A percentile compares a stretch with the other conserved stretches of the same genome.
phyloP scores from a whole-genome alignment of 2,888 invertebrate species.

The Drosophila demipolita region DNA sequence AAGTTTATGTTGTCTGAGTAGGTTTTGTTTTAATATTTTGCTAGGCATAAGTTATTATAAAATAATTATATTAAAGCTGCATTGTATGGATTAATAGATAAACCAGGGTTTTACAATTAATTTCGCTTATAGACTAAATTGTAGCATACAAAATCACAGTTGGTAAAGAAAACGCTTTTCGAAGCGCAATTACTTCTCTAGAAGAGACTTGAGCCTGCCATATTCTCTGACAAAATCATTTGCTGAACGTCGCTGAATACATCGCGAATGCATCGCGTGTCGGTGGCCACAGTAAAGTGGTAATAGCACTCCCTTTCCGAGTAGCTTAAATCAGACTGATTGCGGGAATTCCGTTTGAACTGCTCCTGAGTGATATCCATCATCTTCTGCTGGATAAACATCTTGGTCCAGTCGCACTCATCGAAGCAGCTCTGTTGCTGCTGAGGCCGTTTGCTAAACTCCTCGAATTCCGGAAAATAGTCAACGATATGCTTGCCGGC shows the following conservation, averaged over 20 bases:
- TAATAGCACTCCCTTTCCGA: conserved; percentile 88
- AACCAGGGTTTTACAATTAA: conserved; percentile 19
- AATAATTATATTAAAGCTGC: conserved; percentile 24
- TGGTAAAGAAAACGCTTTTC: conserved; percentile 41
- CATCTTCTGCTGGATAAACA: conserved; percentile 89
- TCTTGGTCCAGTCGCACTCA: conserved; percentile 89
- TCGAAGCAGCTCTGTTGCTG: conserved; percentile 86
- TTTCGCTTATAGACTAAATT: conserved; percentile 33
- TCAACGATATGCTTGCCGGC: conserved; percentile 88
- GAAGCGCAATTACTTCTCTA: conserved; percentile 40
- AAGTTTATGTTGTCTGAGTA: conserved; percentile 13
- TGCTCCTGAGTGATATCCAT: conserved; percentile 87
- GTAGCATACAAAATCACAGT: conserved; percentile 52
- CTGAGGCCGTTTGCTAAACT: conserved; percentile 86
- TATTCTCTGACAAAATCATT: conserved; percentile 87
- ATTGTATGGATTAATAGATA: conserved; percentile 6
- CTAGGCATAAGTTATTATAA: conserved; percentile 12
- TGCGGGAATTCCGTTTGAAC: conserved; percentile 83
- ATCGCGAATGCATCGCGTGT: conserved; percentile 90
- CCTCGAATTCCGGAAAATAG: conserved; percentile 89
- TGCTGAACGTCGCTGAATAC: conserved; percentile 91
- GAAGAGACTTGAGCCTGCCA: conserved; percentile 85
- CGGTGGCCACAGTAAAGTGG: conserved; percentile 91
- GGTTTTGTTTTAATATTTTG: conserved; percentile 31
- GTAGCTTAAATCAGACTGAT: conserved; percentile 83